Evolutionary conservation across 1,140 invertebrate genomes (phyloP), one percentile per base, ranked within the genome.

Genomic region (Drosophila tsacasi): DNA sequence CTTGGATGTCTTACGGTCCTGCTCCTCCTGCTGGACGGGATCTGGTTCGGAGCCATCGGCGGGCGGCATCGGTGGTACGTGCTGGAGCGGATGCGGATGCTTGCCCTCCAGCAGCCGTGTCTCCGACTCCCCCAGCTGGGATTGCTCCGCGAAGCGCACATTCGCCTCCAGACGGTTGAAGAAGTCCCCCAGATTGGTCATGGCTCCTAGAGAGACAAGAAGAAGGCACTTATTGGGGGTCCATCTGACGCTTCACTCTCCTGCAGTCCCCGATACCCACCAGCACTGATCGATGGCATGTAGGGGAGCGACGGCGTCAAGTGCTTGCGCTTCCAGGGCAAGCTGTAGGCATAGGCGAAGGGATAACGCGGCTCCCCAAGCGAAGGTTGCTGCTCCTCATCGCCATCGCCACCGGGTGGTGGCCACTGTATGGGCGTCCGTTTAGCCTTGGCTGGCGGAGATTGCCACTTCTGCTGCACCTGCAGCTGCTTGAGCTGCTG

Each of bases 111-210:
- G 79, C 13, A 93, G 55, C 19, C 86, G 78, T 0, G 75, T 57
- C 13, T 92, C 85, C 2, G 64, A 67, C 10, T 83, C 64, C 10
- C 68, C 76, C 21, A 92, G 61, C 8, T 91, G 67, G 3, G 76
- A 76, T 8, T 91, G 83, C 69, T 93, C 92, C 27, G 83, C 82
- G 30, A 85, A 91, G 35, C 79, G 82, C 4, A 93, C 79, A 61
- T 93, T 93, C 8, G 80, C 81, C 63, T 86, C 78, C 9, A 93
- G 89, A 35, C 86, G 76, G 40, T 90, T 86, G 47, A 93, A 93
- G 40, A 93, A 93, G 25, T 92, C 79, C 12, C 92, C 92, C 46
- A 93, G 78, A 81, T 92, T 90, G 40, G 91, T 91, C 82, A 93
- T 91, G 61, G 84, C 89, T 81, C 91, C 92, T 93, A 58, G 19